Evolutionary conservation across 2,113 vertebrate genomes (phyloP), one percentile per base, ranked within the genome.

Genomic region (Pelecanus crispus): DNA sequence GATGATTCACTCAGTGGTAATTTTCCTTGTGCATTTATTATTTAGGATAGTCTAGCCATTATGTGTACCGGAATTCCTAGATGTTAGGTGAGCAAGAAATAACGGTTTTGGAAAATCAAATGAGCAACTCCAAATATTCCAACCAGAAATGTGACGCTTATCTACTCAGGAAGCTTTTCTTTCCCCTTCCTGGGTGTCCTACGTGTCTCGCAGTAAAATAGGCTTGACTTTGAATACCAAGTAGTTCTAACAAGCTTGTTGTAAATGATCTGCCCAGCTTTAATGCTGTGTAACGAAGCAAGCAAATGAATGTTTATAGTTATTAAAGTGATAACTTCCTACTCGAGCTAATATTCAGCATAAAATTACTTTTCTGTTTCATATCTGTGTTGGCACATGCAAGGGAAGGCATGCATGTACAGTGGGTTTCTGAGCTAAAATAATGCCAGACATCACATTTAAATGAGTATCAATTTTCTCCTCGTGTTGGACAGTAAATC

Each of bases 201-300:
- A 0, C 0, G 0, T 10, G 45, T 1, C 17, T 92, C 3, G 5
- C 81, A 19, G 56, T 21, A 20, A 5, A 4, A 1, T 20, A 26
- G 40, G 13, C 75, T 52, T 17, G 14, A 6, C 74, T 81, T 13
- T 67, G 32, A 62, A 13, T 55, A 10, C 77, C 7, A 63, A 88
- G 61, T 2, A 25, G 38, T 72, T 75, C 66, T 15, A 72, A 91
- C 25, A 18, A 85, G 86, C 83, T 40, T 3, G 3, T 44, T 70
- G 86, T 61, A n/a, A 91, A 91, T 61, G 95, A 73, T 95, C 44
- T 96, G 94, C 89, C 94, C 91, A 6, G 74, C 89, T 49, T 79
- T 97, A 97, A 97, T 96, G 89, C 82, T 92, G 96, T 29, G 52
- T 96, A 97, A 97, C 58, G 94, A 96, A 94, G 94, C 96, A 91